A percentile compares a stretch with the other conserved stretches of the same genome.
Conservation (phyloP, 1,140 invertebrate genomes). For the Aplysia californica region DNA sequence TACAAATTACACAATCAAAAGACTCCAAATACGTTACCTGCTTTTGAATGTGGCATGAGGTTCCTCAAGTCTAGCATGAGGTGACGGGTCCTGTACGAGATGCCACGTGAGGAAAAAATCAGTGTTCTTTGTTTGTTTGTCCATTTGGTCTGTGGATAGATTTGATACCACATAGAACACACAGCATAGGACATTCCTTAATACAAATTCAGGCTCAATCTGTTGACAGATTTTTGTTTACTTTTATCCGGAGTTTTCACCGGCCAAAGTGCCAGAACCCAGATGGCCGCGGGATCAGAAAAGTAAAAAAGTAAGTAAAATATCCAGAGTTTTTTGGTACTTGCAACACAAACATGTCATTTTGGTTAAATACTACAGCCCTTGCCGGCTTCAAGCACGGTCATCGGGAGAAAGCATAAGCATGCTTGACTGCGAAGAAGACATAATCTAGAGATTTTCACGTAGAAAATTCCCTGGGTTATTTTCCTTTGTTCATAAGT, state of each 20-base stretch:
- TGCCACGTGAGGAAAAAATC: conserved; percentile 91
- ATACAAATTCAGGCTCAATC: not conserved
- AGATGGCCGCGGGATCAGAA: not conserved
- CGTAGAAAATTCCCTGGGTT: too few relatives aligned
- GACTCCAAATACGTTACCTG: conserved; percentile 59
- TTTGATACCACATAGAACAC: not conserved
- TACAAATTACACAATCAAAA: not conserved
- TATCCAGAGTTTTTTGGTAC: too few relatives aligned
- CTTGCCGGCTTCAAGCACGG: too few relatives aligned
- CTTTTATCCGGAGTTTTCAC: not conserved
- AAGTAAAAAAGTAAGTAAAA: not conserved
- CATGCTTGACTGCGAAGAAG: too few relatives aligned
- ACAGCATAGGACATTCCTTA: too few relatives aligned
- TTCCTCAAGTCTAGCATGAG: conserved; percentile 94
- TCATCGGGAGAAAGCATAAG: too few relatives aligned
- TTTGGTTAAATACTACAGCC: too few relatives aligned
- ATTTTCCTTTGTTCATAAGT: too few relatives aligned
- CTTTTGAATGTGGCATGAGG: conserved; percentile 93
- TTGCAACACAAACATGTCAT: too few relatives aligned
- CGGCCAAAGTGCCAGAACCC: not conserved
- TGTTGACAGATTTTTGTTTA: not conserved
- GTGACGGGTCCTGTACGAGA: conserved; percentile 90
- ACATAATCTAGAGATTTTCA: too few relatives aligned
- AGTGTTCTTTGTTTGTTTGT: conserved; percentile 92
- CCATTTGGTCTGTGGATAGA: conserved; percentile 74